Conservation (phyloP, 1,140 invertebrate genomes). For the Drosophila eugracilis region DNA sequence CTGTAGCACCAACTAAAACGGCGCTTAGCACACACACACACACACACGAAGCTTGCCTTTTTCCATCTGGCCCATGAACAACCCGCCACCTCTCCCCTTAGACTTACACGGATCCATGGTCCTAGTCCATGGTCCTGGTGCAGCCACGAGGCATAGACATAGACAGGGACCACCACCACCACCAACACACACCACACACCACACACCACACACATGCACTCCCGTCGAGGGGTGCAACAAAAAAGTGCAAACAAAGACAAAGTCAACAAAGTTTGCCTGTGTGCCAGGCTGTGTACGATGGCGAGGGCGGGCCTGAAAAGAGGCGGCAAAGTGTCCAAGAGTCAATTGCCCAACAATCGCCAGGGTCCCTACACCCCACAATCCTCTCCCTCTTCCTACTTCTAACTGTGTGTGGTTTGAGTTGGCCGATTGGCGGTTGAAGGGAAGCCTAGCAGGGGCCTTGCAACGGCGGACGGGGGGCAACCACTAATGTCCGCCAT, state of each 20-base stretch:
- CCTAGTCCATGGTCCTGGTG: not conserved
- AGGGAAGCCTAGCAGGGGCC: too few relatives aligned
- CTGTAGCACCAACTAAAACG: slow-evolving; percentile 58
- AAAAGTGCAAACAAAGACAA: slow-evolving; percentile 69
- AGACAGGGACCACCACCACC: too few relatives aligned
- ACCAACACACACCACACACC: not conserved
- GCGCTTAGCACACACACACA: slow-evolving; percentile 67
- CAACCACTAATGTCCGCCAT: slow-evolving; percentile 70
- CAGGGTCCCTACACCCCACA: not conserved
- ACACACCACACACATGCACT: slow-evolving; percentile 7
- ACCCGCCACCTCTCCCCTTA: not conserved
- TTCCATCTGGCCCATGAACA: not conserved
- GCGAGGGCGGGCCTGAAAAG: not conserved
- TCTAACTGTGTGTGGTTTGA: slow-evolving; percentile 20
- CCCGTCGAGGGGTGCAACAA: slow-evolving; percentile 29
- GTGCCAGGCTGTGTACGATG: not conserved
- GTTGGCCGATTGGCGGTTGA: too few relatives aligned
- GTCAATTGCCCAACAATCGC: slow-evolving; percentile 68
- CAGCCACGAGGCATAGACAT: slow-evolving; percentile 48
- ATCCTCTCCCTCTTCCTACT: slow-evolving; percentile 4
- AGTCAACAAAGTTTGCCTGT: slow-evolving; percentile 70
- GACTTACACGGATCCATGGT: too few relatives aligned
- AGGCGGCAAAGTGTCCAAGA: slow-evolving; percentile 29
- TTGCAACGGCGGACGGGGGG: too few relatives aligned
- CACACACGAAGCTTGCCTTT: too few relatives aligned